Evolutionary conservation across 2,888 invertebrate species (phyloP).

Genomic region (Pelosia muscerda): DNA sequence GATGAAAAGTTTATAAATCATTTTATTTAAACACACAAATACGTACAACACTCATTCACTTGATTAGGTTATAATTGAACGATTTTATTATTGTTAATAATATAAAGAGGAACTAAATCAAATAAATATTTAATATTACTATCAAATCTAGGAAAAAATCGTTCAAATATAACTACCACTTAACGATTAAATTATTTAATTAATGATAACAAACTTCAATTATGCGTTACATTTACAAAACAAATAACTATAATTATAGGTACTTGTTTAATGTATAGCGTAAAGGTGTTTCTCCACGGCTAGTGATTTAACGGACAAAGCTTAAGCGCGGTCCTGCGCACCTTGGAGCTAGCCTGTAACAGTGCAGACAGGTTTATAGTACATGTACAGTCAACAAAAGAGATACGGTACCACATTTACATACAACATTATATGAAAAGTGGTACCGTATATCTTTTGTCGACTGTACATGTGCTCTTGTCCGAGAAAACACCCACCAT

Average conservation of each 20-base stretch:
- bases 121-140: conserved; percentile 36
- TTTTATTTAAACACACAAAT: conserved; percentile 73
- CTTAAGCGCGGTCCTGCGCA: no score
- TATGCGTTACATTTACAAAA: conserved; percentile 28
- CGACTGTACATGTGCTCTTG: no score
- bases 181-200: conserved; percentile 36
- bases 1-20: conserved; percentile 65
- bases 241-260: background rate
- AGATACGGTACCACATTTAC: no score
- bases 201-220: conserved; percentile 44
- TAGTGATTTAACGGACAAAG: no score
- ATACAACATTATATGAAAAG: no score
- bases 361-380: no score
- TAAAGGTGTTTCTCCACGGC: no score
- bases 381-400: no score
- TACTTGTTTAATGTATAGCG: background rate
- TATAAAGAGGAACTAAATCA: conserved; percentile 43
- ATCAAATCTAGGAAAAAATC: conserved; percentile 32
- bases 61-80: conserved; percentile 48
- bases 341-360: no score
- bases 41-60: conserved; percentile 64
- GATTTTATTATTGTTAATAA: conserved; percentile 33
- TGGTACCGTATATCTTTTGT: no score
- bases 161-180: conserved; percentile 45
- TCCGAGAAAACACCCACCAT: no score